phyloP scores from a whole-genome alignment of 2,113 vertebrate genomes.

The Oceanodroma tethys region DNA sequence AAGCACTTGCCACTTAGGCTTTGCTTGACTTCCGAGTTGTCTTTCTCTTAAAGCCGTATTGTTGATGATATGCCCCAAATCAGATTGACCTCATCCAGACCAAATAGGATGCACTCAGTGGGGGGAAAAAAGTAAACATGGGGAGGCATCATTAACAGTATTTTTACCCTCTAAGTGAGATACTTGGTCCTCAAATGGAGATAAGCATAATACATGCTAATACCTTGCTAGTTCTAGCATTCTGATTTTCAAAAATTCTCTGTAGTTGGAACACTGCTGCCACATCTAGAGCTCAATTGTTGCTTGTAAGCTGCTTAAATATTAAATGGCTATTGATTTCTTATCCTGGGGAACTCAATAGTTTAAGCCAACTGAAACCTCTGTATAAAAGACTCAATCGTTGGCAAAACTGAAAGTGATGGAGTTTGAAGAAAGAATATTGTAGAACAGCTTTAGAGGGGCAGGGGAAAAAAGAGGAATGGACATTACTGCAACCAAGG shows the following conservation, averaged over 20 bases:
- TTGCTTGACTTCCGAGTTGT: neutral
- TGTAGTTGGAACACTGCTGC: neutral
- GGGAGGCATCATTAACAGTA: neutral
- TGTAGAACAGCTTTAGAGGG: neutral
- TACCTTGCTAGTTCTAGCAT: neutral
- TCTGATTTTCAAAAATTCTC: neutral
- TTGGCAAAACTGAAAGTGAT: neutral
- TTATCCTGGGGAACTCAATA: neutral
- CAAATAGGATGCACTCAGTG: neutral
- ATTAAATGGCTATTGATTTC: conserved; percentile 50
- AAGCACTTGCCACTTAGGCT: neutral
- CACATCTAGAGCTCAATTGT: neutral
- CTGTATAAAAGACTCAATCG: neutral
- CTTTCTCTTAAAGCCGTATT: neutral
- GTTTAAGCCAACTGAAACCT: neutral
- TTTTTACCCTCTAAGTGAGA: neutral
- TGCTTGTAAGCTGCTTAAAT: conserved; percentile 38
- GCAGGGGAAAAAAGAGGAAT: neutral
- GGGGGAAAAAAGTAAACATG: neutral
- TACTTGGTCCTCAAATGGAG: neutral
- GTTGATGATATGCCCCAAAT: neutral
- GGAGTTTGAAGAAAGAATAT: neutral
- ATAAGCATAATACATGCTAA: neutral
- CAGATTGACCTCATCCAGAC: neutral
- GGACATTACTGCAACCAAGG: neutral